A percentile compares a stretch with the other conserved stretches of the same genome.
Conservation (phyloP, 2,113 vertebrate genomes). For the Nothobranchius kuhntae region DNA sequence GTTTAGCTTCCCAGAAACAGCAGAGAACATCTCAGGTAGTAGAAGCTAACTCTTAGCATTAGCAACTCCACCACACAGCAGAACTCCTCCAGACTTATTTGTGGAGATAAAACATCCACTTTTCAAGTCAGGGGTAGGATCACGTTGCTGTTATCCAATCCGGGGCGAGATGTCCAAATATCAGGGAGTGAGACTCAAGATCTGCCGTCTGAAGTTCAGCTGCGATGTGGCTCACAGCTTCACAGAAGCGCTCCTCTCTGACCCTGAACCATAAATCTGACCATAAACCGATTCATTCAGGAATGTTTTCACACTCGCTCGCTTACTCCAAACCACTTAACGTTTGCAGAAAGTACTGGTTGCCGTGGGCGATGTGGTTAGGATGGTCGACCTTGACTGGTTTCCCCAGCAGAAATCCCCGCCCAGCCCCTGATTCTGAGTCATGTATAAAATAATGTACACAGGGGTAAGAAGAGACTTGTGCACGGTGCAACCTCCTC, state of each 20-base stretch:
- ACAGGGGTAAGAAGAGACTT: slow-evolving; percentile 18
- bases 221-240: no score
- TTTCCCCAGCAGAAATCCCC: slow-evolving; percentile 15
- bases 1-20: no score
- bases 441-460: slow-evolving; percentile 27
- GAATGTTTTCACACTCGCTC: slow-evolving; percentile 39
- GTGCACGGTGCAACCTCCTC: slow-evolving; percentile 3
- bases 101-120: no score
- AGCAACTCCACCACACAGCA: no score
- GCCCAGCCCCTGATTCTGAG: slow-evolving; percentile 25
- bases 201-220: no score
- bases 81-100: no score
- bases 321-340: slow-evolving; percentile 36
- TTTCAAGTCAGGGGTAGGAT: no score
- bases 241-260: slow-evolving; percentile 4
- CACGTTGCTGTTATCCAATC: no score
- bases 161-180: no score
- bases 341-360: slow-evolving; percentile 42
- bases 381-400: slow-evolving; percentile 18
- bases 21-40: no score
- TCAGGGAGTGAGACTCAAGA: no score
- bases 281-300: slow-evolving; percentile 10
- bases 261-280: slow-evolving; percentile 32
- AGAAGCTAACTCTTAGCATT: no score
- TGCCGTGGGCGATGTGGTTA: slow-evolving; percentile 33